Conservation (phyloP, 2,888 invertebrate genomes). For the Amiota mariae region DNA sequence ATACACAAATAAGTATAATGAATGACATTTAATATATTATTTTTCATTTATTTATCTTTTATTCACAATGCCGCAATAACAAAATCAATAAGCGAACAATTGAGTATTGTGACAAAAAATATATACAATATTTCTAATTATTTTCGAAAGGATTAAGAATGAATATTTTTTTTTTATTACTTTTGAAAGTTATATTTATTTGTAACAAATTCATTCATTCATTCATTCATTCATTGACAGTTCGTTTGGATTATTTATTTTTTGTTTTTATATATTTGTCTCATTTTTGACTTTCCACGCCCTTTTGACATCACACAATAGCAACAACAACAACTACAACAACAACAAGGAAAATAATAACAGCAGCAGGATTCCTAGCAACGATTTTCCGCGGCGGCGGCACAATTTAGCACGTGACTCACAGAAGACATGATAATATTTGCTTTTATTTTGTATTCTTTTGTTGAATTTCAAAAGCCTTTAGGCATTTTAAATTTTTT, state of each 20-base stretch:
- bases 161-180: background rate
- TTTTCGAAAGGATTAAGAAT: background rate
- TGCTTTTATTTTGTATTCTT: background rate
- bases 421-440: background rate
- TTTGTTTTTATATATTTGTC: slow-evolving; percentile 1
- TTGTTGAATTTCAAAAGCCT: too few species aligned
- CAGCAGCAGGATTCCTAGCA: background rate
- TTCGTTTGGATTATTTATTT: background rate
- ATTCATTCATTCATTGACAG: too few species aligned
- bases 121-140: background rate
- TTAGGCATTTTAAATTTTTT: background rate
- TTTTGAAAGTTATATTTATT: background rate
- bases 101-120: background rate
- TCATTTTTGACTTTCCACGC: slow-evolving; percentile 29
- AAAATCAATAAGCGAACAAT: slow-evolving; percentile 16
- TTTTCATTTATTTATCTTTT: background rate
- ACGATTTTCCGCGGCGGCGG: slow-evolving; percentile 20
- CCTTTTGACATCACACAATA: slow-evolving; percentile 19
- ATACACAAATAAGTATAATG: slow-evolving; percentile 5
- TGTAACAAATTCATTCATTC: too few species aligned
- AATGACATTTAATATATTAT: background rate
- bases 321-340: too few species aligned
- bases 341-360: too few species aligned
- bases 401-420: slow-evolving; percentile 30
- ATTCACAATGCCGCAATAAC: slow-evolving; percentile 1